These are phyloP conservation scores for Cyanistes caeruleus DNA, from an alignment of 2,113 vertebrate species.

Conservation along the genomic window DNA sequence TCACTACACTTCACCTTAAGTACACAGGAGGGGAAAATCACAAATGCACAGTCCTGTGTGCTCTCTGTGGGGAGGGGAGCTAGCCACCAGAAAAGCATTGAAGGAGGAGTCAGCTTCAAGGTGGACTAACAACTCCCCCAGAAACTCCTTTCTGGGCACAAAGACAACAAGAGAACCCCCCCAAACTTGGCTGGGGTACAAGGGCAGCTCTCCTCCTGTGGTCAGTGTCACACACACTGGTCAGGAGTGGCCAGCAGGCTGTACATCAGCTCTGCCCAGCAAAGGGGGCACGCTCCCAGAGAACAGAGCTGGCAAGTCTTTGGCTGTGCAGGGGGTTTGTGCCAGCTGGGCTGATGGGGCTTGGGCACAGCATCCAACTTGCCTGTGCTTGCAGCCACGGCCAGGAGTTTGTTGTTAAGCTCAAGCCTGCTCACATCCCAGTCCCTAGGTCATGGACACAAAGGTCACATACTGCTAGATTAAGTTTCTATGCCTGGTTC, in stretches of 20 bases:
- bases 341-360: not conserved
- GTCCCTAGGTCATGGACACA: slow-evolving; percentile 6
- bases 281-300: accelerated
- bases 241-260: not conserved
- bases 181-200: not conserved
- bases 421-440: not conserved
- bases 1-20: not conserved
- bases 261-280: not conserved
- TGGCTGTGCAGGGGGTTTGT: not conserved
- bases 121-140: not conserved
- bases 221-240: accelerated
- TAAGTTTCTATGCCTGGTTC: not conserved
- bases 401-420: not conserved
- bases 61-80: not conserved
- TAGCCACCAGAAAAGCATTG: not conserved
- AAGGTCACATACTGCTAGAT: not conserved
- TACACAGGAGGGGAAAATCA: not conserved
- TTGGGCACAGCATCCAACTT: not conserved
- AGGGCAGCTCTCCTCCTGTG: not conserved
- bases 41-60: not conserved
- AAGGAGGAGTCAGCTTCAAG: not conserved
- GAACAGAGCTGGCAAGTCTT: not conserved
- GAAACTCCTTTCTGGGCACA: not conserved
- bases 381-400: not conserved
- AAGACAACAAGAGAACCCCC: not conserved